phyloP scores from a whole-genome alignment of 2,888 invertebrate species.

The Eupithecia pulchellata region DNA sequence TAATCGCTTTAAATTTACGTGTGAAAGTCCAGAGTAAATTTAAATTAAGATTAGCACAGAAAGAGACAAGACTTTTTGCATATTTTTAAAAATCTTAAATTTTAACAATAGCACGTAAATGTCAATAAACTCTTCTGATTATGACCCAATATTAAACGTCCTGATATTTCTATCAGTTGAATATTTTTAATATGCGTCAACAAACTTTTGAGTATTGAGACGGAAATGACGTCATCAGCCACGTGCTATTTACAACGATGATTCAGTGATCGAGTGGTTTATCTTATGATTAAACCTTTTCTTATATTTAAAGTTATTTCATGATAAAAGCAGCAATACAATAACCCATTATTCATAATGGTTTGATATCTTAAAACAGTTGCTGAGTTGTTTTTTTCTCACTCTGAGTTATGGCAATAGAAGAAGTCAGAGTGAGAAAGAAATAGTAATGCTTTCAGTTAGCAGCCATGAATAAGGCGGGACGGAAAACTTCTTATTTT shows the following conservation, averaged over 20 bases:
- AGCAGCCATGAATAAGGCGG: no score
- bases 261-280: neutral
- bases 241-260: neutral
- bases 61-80: no score
- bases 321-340: neutral
- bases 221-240: conserved; percentile 3
- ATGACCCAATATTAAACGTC: neutral
- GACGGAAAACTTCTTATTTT: no score
- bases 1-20: neutral
- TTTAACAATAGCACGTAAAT: neutral
- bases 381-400: no score
- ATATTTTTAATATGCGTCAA: neutral
- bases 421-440: no score
- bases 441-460: no score
- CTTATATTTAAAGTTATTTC: neutral
- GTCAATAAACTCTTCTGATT: neutral
- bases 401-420: no score
- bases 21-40: neutral
- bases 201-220: neutral
- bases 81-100: neutral
- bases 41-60: no score
- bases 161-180: neutral
- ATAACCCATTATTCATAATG: no score
- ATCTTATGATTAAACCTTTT: neutral
- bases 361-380: no score